Conservation (phyloP, 1,140 invertebrate genomes). For the Copidosoma floridanum region DNA sequence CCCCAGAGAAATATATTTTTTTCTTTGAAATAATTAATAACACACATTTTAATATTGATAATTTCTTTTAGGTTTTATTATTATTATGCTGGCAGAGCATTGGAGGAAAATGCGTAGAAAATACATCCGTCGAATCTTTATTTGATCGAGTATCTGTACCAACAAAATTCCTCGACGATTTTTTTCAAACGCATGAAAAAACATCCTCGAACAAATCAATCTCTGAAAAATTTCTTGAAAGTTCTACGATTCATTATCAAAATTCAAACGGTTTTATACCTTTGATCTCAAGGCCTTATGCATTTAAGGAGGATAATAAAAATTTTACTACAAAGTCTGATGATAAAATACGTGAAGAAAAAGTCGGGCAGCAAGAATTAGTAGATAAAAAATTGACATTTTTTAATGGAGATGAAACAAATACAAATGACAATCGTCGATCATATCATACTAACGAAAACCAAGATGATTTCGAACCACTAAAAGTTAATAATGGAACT, state of each 20-base stretch:
- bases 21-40: too few relatives aligned
- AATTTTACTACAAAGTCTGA: neutral
- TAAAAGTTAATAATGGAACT: constrained; percentile 50
- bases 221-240: constrained; percentile 16
- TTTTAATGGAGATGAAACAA: too few relatives aligned
- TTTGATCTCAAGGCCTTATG: constrained; percentile 30
- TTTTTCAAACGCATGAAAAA: constrained; percentile 25
- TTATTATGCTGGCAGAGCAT: constrained; percentile 43
- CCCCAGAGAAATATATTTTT: too few relatives aligned
- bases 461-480: constrained; percentile 48
- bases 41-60: neutral
- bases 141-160: constrained; percentile 48
- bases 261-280: constrained; percentile 50
- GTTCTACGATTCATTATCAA: constrained; percentile 38
- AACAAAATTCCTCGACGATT: constrained; percentile 35
- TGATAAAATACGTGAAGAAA: neutral
- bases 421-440: constrained; percentile 34
- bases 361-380: too few relatives aligned
- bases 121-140: constrained; percentile 23
- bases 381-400: too few relatives aligned
- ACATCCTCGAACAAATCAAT: constrained; percentile 12
- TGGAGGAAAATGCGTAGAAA: constrained; percentile 24
- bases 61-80: constrained; percentile 42
- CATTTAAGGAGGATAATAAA: neutral
- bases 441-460: constrained; percentile 40